phyloP scores from a whole-genome alignment of 2,888 invertebrate species.

The Laspeyria flexula region DNA sequence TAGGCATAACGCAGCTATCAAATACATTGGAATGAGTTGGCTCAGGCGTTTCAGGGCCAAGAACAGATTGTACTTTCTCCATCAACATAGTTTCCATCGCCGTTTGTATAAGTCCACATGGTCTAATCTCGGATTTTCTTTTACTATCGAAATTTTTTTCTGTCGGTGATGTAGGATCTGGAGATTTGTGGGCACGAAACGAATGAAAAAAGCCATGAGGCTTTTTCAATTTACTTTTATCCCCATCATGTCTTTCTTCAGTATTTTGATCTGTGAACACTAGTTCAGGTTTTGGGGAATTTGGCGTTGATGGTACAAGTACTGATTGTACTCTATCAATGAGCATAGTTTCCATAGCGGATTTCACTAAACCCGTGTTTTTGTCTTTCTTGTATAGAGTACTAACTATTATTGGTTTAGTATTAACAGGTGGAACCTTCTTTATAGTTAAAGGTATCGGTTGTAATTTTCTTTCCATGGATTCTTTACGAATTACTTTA shows the following conservation, averaged over 20 bases:
- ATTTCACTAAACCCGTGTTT: constrained; percentile 55
- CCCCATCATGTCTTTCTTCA: constrained; percentile 11
- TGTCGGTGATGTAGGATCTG: constrained; percentile 23
- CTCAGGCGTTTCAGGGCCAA: constrained; percentile 62
- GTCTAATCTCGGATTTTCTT: constrained; percentile 47
- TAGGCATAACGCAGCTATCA: constrained; percentile 34
- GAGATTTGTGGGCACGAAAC: constrained; percentile 24
- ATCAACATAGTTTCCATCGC: constrained; percentile 84
- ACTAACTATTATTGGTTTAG: constrained; percentile 34
- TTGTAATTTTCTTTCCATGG: constrained; percentile 30
- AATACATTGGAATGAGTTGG: constrained; percentile 36
- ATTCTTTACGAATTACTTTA: constrained; percentile 24
- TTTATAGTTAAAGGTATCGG: constrained; percentile 21
- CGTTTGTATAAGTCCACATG: constrained; percentile 72
- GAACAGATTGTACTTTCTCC: constrained; percentile 76
- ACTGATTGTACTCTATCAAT: constrained; percentile 75
- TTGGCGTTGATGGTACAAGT: constrained; percentile 34
- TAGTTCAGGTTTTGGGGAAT: constrained; percentile 24
- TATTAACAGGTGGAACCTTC: constrained; percentile 26
- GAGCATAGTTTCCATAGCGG: constrained; percentile 81
- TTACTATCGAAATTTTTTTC: constrained; percentile 29
- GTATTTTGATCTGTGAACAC: constrained; percentile 15
- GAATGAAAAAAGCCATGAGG: constrained; percentile 36
- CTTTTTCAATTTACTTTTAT: constrained; percentile 20
- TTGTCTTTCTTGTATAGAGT: constrained; percentile 25